Percentiles rank a stretch among this genome's conserved stretches.
These are phyloP conservation scores for Poeciliopsis gracilis DNA, from an alignment of 2,797 vertebrate genomes.

Conservation along the genomic window DNA sequence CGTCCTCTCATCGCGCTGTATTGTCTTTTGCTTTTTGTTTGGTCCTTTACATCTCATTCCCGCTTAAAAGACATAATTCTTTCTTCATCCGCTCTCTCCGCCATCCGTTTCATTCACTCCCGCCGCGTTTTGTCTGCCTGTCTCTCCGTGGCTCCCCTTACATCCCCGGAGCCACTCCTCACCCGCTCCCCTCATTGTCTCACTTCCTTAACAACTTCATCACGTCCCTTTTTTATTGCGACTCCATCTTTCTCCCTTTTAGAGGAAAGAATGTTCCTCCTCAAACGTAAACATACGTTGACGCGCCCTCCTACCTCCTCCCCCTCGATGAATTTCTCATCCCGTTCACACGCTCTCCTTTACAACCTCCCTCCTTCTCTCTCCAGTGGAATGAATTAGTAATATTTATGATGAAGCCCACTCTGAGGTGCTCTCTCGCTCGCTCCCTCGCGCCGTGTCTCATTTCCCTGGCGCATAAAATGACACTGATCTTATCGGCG, in stretches of 20 bases:
- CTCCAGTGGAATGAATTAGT: constrained; percentile 77
- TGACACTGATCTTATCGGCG: constrained; percentile 78
- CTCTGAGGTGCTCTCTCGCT: constrained; percentile 39
- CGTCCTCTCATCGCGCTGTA: constrained; percentile 55
- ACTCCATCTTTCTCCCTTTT: constrained; percentile 31
- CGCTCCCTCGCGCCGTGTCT: constrained; percentile 57
- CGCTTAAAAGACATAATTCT: constrained; percentile 73
- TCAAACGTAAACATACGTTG: constrained; percentile 12
- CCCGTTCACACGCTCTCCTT: constrained; percentile 47
- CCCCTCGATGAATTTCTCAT: constrained; percentile 36
- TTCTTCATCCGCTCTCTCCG: constrained; percentile 68
- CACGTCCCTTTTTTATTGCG: constrained; percentile 35
- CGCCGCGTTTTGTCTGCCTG: constrained; percentile 42
- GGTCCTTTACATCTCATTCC: constrained; percentile 37
- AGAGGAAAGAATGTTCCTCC: constrained; percentile 5
- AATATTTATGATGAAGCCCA: constrained; percentile 79
- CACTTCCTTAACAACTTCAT: constrained; percentile 57
- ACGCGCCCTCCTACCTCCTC: constrained; percentile 27
- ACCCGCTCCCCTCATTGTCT: constrained; percentile 53
- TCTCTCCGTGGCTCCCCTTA: constrained; percentile 32
- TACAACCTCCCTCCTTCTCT: constrained; percentile 45
- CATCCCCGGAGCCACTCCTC: constrained; percentile 26
- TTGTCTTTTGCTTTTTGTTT: constrained; percentile 31
- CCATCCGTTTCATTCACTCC: constrained; percentile 59
- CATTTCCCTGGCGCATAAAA: constrained; percentile 73